phyloP scores from a whole-genome alignment of 2,797 vertebrate species.

The Macropus fuliginosus region DNA sequence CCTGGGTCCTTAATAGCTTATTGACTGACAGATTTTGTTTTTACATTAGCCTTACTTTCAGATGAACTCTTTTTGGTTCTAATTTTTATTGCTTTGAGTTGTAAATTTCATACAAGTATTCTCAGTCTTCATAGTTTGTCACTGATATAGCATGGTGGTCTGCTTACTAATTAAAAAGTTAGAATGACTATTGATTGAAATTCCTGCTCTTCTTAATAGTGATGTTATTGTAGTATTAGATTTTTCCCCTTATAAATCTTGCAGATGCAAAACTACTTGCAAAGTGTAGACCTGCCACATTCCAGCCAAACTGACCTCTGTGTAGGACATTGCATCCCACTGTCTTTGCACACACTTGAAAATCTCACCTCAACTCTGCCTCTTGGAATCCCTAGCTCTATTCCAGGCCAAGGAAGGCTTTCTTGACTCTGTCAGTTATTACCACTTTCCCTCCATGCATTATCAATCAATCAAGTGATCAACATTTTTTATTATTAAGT shows the following conservation, averaged over 20 bases:
- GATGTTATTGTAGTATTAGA: not conserved
- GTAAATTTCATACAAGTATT: slow-evolving; percentile 16
- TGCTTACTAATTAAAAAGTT: not conserved
- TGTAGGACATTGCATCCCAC: not conserved
- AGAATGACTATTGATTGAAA: not conserved
- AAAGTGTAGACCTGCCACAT: not conserved
- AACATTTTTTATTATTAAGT: not conserved
- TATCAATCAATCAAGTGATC: not conserved
- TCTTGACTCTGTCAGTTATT: not conserved
- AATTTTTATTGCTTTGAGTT: slow-evolving; percentile 34
- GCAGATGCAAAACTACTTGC: not conserved
- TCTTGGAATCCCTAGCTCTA: not conserved
- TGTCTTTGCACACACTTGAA: not conserved
- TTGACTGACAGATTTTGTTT: not conserved
- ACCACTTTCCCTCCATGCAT: not conserved
- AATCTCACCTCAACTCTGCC: not conserved
- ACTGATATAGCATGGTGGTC: not conserved
- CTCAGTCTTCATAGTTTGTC: not conserved
- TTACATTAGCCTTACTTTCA: not conserved
- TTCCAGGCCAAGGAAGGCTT: not conserved
- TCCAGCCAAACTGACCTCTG: not conserved
- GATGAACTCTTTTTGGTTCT: slow-evolving; percentile 11
- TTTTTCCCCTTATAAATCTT: not conserved
- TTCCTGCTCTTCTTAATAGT: not conserved
- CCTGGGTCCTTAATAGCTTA: not conserved